Evolutionary conservation across 2,888 invertebrate genomes (phyloP).

Genomic region (Pelosia muscerda): DNA sequence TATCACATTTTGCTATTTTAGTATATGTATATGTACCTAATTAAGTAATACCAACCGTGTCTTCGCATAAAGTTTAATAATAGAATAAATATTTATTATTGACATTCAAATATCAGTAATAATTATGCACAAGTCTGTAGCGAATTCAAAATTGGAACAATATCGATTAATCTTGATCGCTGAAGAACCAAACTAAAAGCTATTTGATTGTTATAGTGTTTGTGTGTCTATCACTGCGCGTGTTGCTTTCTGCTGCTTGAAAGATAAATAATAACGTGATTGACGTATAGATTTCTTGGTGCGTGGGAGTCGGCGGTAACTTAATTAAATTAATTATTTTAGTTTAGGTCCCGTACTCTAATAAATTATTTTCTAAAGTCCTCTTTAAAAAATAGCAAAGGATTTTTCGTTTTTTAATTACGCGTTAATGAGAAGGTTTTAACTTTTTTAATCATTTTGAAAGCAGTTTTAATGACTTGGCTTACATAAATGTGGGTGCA

Average conservation of each 20-base stretch:
- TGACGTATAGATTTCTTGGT: slow-evolving; percentile 35
- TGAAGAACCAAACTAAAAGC: not conserved
- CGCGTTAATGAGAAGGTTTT: not conserved
- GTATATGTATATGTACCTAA: too few species aligned
- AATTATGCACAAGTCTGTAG: not conserved
- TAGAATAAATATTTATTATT: not conserved
- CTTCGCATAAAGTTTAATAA: too few species aligned
- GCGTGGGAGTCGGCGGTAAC: slow-evolving; percentile 35
- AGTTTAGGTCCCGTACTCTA: slow-evolving; percentile 26
- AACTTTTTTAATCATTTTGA: too few species aligned
- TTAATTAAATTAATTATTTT: slow-evolving; percentile 26
- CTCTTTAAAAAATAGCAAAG: too few species aligned
- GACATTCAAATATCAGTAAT: not conserved
- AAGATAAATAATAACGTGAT: slow-evolving; percentile 26
- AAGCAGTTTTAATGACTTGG: not conserved
- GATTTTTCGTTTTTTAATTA: too few species aligned
- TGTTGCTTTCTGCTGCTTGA: not conserved
- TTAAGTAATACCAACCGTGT: too few species aligned
- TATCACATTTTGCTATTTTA: too few species aligned
- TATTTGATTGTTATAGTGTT: slow-evolving; percentile 1
- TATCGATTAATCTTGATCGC: slow-evolving; percentile 37
- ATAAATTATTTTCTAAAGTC: not conserved
- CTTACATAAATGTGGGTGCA: too few species aligned
- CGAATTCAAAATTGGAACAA: slow-evolving; percentile 23
- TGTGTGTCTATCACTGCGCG: not conserved